Conservation (phyloP, 2,888 invertebrate species). For the Carcina quercana region DNA sequence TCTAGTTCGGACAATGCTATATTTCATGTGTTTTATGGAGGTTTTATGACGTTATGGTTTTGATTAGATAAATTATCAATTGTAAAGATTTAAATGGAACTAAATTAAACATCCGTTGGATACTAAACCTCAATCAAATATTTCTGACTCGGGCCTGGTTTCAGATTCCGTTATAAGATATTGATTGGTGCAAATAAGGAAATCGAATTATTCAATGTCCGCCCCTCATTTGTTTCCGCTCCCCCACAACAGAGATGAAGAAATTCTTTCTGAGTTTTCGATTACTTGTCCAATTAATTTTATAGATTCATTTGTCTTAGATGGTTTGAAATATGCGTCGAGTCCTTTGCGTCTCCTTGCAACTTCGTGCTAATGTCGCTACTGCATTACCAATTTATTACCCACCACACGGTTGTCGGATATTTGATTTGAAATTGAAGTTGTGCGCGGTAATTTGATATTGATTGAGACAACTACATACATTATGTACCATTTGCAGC, state of each 20-base stretch:
- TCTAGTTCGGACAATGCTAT: no score
- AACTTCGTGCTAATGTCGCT: constrained; percentile 14
- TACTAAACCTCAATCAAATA: constrained; percentile 20
- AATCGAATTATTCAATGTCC: constrained; percentile 75
- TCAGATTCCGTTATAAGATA: constrained; percentile 62
- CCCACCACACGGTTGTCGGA: no score
- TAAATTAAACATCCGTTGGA: constrained; percentile 20
- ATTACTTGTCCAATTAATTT: constrained; percentile 75
- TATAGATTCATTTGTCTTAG: constrained; percentile 72
- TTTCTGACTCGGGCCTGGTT: constrained; percentile 37
- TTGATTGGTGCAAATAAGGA: constrained; percentile 74
- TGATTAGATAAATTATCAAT: constrained; percentile 4
- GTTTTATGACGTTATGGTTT: no score
- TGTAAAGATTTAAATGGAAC: neutral
- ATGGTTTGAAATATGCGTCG: constrained; percentile 53
- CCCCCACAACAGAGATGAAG: constrained; percentile 69
- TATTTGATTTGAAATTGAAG: no score
- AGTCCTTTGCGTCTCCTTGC: no score
- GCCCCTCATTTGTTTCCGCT: constrained; percentile 71
- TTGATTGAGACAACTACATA: no score
- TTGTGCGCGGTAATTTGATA: no score
- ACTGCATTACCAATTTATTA: no score
- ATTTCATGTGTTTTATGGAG: no score
- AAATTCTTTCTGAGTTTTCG: constrained; percentile 75
- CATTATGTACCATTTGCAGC: no score